phyloP scores from a whole-genome alignment of 1,140 invertebrate genomes.

The Parasteatoda tepidariorum region DNA sequence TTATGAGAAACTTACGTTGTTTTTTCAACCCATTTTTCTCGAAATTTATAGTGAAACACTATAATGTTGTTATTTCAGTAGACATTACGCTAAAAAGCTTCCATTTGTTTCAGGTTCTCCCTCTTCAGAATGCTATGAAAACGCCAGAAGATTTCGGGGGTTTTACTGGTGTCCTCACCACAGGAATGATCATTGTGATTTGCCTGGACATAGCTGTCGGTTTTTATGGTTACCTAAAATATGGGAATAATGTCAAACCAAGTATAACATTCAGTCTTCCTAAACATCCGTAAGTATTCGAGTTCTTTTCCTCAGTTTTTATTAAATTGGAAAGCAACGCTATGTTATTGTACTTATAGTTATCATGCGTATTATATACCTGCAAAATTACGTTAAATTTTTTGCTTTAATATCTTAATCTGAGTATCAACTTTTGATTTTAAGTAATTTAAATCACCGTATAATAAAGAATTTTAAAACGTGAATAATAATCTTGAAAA shows the following conservation, averaged over 20 bases:
- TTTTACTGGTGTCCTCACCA: constrained; percentile 85
- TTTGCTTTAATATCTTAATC: not conserved
- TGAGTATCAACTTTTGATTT: no score
- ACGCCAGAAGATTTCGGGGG: constrained; percentile 85
- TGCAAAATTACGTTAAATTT: not conserved
- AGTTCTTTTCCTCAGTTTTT: not conserved
- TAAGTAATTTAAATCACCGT: no score
- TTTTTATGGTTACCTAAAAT: constrained; percentile 92
- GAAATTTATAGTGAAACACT: no score
- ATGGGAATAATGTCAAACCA: constrained; percentile 80
- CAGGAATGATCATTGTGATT: constrained; percentile 87
- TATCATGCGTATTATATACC: not conserved
- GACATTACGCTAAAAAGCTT: no score
- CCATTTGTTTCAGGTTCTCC: constrained; percentile 75
- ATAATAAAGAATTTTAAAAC: no score
- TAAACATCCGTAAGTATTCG: constrained; percentile 77
- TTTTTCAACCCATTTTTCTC: no score
- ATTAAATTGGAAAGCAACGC: not conserved
- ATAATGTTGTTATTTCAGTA: no score
- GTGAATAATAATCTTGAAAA: no score
- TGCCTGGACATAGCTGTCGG: constrained; percentile 85
- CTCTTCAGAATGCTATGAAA: constrained; percentile 91
- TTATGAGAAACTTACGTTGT: no score
- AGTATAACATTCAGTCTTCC: constrained; percentile 89
- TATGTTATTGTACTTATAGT: not conserved